Evolutionary conservation across 1,140 invertebrate species (phyloP).

Genomic region (Temnothorax longispinosus): DNA sequence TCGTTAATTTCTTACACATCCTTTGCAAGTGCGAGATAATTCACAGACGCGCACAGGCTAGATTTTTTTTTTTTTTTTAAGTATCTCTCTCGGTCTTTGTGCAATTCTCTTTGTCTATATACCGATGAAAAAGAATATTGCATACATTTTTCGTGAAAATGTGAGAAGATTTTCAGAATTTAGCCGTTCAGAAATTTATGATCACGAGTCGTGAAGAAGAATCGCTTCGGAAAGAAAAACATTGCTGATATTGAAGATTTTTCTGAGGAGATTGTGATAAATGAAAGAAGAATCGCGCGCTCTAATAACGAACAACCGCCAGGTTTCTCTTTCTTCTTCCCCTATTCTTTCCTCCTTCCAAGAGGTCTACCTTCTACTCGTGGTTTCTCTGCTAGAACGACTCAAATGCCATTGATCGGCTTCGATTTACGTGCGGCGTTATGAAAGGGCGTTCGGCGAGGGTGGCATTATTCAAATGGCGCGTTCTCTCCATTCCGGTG

Average conservation of each 20-base stretch:
- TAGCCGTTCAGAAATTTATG: background rate
- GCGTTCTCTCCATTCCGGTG: constrained; percentile 7
- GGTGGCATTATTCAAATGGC: constrained; percentile 32
- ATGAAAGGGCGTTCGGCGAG: constrained; percentile 13
- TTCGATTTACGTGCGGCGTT: background rate
- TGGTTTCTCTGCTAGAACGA: background rate
- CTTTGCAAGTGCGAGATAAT: background rate
- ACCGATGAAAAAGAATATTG: background rate
- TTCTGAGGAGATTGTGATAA: background rate
- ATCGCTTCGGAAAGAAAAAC: background rate
- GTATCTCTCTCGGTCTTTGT: constrained; percentile 6
- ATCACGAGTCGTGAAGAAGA: background rate
- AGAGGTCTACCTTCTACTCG: background rate
- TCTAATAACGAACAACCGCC: background rate
- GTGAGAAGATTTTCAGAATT: background rate
- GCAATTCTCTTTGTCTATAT: background rate
- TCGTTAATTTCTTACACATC: background rate
- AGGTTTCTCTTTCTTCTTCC: constrained; percentile 66
- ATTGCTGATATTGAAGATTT: background rate
- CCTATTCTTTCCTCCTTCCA: constrained; percentile 56
- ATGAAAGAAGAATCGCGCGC: background rate
- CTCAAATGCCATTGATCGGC: constrained; percentile 15
- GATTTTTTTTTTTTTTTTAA: constrained; percentile 31
- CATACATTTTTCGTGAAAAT: background rate
- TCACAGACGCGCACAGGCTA: too few species aligned